These are phyloP conservation scores for Ranitomeya imitator DNA, from an alignment of 2,113 vertebrate species.

Conservation along the genomic window DNA sequence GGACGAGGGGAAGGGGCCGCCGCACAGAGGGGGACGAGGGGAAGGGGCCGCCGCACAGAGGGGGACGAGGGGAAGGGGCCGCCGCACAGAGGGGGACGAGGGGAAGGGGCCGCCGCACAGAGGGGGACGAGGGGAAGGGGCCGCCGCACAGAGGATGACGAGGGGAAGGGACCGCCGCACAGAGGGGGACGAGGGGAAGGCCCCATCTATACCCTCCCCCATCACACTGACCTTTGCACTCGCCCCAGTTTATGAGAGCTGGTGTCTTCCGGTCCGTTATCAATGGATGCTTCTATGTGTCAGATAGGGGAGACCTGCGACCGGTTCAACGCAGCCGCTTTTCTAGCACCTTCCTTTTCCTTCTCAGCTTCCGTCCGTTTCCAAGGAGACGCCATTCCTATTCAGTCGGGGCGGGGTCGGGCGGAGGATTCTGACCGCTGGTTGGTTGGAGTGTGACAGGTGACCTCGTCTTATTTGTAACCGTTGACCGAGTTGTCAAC, in stretches of 20 bases:
- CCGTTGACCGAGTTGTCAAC: background rate
- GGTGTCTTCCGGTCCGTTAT: background rate
- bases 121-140: no score
- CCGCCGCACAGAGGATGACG: no score
- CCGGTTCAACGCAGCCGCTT: slow-evolving; percentile 6
- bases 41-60: no score
- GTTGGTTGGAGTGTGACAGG: background rate
- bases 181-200: no score
- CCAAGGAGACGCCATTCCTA: background rate
- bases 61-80: no score
- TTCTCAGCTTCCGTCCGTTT: slow-evolving; percentile 29
- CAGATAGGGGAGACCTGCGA: background rate
- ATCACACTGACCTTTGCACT: background rate
- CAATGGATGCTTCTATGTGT: background rate
- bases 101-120: no score
- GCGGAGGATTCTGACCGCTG: background rate
- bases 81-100: no score
- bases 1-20: no score
- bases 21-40: no score
- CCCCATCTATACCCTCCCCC: no score
- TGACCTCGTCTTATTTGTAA: background rate
- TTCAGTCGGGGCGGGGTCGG: background rate
- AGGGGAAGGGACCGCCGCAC: no score
- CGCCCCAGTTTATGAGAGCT: background rate
- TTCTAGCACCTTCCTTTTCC: background rate